phyloP scores from a whole-genome alignment of 2,888 invertebrate genomes.

The Drosophila mimetica region DNA sequence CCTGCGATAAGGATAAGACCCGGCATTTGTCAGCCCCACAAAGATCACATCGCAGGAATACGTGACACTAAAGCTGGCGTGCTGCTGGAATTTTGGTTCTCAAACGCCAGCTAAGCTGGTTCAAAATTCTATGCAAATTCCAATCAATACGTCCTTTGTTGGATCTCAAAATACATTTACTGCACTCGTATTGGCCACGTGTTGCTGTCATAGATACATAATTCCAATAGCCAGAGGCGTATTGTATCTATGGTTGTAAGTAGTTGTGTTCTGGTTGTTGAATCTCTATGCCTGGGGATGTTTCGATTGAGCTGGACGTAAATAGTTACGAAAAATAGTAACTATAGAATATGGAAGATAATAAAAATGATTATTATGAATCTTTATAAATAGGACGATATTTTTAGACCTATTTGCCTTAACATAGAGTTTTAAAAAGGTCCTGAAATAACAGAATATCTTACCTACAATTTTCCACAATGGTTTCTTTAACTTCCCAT shows the following conservation, averaged over 20 bases:
- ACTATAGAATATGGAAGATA: too few relatives aligned
- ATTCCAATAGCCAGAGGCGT: background rate
- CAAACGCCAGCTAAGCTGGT: slow-evolving; percentile 13
- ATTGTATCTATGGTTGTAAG: background rate
- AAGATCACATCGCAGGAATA: slow-evolving; percentile 25
- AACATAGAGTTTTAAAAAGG: too few relatives aligned
- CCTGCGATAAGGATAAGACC: slow-evolving; percentile 10
- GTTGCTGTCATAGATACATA: slow-evolving; percentile 23
- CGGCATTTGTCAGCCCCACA: slow-evolving; percentile 13
- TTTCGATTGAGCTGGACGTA: background rate
- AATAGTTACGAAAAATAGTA: background rate
- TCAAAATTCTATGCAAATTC: slow-evolving; percentile 23
- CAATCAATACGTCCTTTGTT: slow-evolving; percentile 12
- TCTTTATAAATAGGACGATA: too few relatives aligned
- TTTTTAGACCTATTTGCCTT: too few relatives aligned
- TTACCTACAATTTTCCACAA: background rate
- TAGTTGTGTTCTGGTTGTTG: background rate
- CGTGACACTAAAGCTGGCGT: slow-evolving; percentile 26
- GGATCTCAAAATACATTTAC: slow-evolving; percentile 18
- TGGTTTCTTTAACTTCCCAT: background rate
- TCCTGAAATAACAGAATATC: too few relatives aligned
- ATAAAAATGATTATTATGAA: too few relatives aligned
- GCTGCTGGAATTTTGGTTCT: background rate
- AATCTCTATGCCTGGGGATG: background rate
- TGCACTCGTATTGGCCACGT: slow-evolving; percentile 46